phyloP scores from a whole-genome alignment of 2,113 vertebrate species.

The Rhipidura dahli region DNA sequence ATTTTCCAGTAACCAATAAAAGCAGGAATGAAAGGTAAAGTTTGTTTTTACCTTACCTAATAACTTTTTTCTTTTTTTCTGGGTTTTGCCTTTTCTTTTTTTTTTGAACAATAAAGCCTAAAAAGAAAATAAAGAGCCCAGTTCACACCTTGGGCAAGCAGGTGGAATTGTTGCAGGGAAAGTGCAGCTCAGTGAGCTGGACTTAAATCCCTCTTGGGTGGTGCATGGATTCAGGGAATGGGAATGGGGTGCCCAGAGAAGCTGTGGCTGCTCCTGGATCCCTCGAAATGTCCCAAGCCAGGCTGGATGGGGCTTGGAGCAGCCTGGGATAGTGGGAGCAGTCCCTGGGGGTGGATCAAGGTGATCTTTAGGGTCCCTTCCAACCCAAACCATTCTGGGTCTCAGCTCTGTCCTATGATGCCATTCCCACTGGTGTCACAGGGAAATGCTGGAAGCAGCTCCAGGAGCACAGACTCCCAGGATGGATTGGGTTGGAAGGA shows the following conservation, averaged over 20 bases:
- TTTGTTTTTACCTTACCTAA: neutral
- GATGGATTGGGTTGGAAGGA: neutral
- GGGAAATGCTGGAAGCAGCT: neutral
- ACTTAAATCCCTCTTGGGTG: neutral
- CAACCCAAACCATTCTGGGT: neutral
- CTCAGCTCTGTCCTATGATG: accelerated
- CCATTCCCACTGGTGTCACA: accelerated
- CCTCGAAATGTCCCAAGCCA: neutral
- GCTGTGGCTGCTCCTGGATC: neutral
- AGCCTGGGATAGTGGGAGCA: accelerated
- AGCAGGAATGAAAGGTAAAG: slow-evolving; percentile 2
- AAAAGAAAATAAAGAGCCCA: neutral
- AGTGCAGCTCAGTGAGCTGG: neutral
- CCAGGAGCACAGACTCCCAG: neutral
- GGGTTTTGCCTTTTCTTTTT: neutral
- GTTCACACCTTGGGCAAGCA: neutral
- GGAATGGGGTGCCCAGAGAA: neutral
- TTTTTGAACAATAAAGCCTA: neutral
- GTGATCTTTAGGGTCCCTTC: no score
- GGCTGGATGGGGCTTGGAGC: neutral
- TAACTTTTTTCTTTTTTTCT: neutral
- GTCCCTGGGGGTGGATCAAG: neutral
- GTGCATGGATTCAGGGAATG: neutral
- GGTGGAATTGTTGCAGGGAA: neutral
- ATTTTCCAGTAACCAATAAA: slow-evolving; percentile 50